Evolutionary conservation across 2,888 invertebrate genomes (phyloP), one percentile per base, ranked within the genome.

Genomic region (Mesoligia furuncula): DNA sequence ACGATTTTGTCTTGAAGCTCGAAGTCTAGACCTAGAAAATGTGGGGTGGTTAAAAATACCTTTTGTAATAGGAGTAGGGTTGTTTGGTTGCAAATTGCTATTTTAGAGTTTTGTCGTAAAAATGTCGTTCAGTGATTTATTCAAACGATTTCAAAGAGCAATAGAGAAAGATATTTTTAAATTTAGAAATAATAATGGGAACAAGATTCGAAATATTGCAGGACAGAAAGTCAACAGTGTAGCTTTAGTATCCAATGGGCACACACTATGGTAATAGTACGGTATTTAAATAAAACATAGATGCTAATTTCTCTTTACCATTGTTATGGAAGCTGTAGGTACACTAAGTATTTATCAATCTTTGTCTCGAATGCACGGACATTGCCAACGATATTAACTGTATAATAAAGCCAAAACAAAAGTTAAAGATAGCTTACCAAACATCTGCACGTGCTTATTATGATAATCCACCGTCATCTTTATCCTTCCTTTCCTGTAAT

Each of bases 381-480:
- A 42, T 45, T 78, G 62, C 73, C 51, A 69, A 59, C 65, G 54
- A 57, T 42, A 45, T 69, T 13, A n/a, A 75, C 27, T 15, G 42
- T 48, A 48, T 17, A 66, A 8, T 13, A 45, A 45, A 65, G 31
- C 0, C 6, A 17, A 24, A 67, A 70, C 48, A 76, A 76, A 62
- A 62, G 36, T 36, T 24, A 62, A 81, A 70, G 27, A 65, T 39
- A 59, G 13, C 93, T 97, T 86, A 96, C 97, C 97, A 92, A 97
- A 97, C 97, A 97, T 97, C 94, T 98, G 97, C 73, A 97, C 98
- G 82, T 98, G 97, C 89, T 98, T 98, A 88, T 98, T 97, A 79
- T 98, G 97, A 92, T 98, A 97, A 92, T 99, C 98, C 0, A 98
- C 98, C 0, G 97, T 97, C 67, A 99, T 96, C 85, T 97, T 98